phyloP scores from a whole-genome alignment of 2,888 invertebrate genomes.

The Apotomis turbidana region DNA sequence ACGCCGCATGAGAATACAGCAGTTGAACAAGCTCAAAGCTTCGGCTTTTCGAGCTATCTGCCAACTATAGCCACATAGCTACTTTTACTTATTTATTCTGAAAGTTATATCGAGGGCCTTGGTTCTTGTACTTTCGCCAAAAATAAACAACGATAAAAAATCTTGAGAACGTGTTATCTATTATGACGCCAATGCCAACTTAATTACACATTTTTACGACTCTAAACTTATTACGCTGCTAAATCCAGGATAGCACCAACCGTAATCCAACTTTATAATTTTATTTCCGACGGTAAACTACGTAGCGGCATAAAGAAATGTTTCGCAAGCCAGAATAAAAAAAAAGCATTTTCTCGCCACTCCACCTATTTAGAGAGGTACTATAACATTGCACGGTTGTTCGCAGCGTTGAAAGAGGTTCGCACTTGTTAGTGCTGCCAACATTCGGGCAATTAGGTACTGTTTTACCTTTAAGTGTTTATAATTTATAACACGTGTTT shows the following conservation, averaged over 20 bases:
- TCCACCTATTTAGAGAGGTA: neutral
- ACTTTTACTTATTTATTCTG: too few species aligned
- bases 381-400: neutral
- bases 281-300: neutral
- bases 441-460: slow-evolving; percentile 1
- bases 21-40: too few species aligned
- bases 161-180: neutral
- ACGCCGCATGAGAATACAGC: too few species aligned
- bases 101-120: too few species aligned
- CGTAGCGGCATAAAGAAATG: slow-evolving; percentile 4
- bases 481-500: too few species aligned
- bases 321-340: neutral
- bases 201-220: neutral
- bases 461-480: too few species aligned
- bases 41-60: too few species aligned
- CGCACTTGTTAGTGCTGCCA: slow-evolving; percentile 17
- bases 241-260: slow-evolving; percentile 29
- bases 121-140: too few species aligned
- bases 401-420: neutral
- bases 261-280: slow-evolving; percentile 12
- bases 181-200: neutral
- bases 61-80: too few species aligned
- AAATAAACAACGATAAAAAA: too few species aligned
- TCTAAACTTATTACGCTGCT: slow-evolving; percentile 42
- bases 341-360: slow-evolving; percentile 20